Conservation (phyloP, 2,113 vertebrate genomes). For the Sinosuthora webbiana region DNA sequence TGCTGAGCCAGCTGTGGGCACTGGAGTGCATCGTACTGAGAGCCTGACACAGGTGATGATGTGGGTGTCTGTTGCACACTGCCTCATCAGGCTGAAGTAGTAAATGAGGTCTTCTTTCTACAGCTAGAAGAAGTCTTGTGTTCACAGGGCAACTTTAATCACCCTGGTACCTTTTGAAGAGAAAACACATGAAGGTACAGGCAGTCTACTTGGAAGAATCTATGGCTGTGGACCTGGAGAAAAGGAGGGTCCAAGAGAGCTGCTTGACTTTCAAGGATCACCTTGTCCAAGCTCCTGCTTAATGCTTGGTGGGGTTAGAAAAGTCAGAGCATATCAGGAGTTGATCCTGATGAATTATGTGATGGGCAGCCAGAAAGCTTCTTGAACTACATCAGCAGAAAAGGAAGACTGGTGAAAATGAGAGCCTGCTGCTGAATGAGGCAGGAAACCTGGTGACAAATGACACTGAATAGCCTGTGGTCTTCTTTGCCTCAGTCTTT, state of each 20-base stretch:
- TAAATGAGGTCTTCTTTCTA: background rate
- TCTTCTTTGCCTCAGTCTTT: background rate
- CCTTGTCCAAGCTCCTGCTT: background rate
- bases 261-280: background rate
- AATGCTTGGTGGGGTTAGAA: background rate
- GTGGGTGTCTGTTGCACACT: background rate
- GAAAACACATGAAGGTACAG: background rate
- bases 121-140: background rate
- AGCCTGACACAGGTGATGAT: accelerated
- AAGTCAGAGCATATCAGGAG: background rate
- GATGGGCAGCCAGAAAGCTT: background rate
- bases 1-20: background rate
- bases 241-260: background rate
- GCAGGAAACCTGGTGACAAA: background rate
- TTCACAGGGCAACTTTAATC: background rate
- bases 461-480: background rate
- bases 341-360: background rate
- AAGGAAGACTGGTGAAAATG: background rate
- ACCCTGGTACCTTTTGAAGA: background rate
- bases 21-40: background rate
- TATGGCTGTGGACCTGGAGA: background rate
- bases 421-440: background rate
- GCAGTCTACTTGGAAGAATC: background rate
- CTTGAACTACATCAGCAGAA: background rate
- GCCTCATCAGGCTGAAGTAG: background rate